A percentile compares a stretch with the other conserved stretches of the same genome.
Evolutionary conservation across 2,797 vertebrate genomes (phyloP).

Genomic region (Yasuhikotakia modesta): DNA sequence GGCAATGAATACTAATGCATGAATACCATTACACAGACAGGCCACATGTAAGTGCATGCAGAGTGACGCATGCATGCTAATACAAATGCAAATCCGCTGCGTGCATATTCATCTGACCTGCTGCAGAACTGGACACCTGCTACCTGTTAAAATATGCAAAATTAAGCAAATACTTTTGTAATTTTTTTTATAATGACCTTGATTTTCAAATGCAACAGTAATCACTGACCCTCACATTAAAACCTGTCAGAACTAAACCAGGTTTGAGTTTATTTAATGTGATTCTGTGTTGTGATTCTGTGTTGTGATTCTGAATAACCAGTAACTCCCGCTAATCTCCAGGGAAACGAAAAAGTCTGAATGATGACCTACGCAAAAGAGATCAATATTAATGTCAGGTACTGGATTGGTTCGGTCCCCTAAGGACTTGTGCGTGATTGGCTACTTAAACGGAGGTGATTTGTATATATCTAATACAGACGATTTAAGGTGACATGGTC

Average conservation of each 20-base stretch:
- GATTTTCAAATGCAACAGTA: neutral
- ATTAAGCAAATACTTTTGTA: neutral
- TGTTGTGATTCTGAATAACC: constrained; percentile 55
- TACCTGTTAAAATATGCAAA: constrained; percentile 19
- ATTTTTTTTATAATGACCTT: neutral
- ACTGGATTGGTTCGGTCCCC: constrained; percentile 59
- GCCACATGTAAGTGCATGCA: neutral
- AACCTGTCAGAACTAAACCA: constrained; percentile 4
- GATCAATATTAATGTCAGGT: constrained; percentile 68
- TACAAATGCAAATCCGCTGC: constrained; percentile 7
- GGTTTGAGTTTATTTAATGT: constrained; percentile 30
- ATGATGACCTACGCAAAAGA: constrained; percentile 67
- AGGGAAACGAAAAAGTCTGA: constrained; percentile 60
- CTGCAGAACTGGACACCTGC: constrained; percentile 15
- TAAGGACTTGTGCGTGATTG: constrained; percentile 43
- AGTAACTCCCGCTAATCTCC: constrained; percentile 38
- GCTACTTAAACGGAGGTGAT: constrained; percentile 58
- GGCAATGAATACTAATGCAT: neutral
- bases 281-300: constrained; percentile 42
- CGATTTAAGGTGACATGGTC: constrained; percentile 42
- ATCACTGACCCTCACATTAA: neutral
- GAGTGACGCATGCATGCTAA: constrained; percentile 7
- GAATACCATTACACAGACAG: constrained; percentile 2
- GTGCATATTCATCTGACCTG: constrained; percentile 23
- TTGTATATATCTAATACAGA: constrained; percentile 56